Conservation (phyloP, 2,113 vertebrate genomes). For the Erythrocercus mccallii region DNA sequence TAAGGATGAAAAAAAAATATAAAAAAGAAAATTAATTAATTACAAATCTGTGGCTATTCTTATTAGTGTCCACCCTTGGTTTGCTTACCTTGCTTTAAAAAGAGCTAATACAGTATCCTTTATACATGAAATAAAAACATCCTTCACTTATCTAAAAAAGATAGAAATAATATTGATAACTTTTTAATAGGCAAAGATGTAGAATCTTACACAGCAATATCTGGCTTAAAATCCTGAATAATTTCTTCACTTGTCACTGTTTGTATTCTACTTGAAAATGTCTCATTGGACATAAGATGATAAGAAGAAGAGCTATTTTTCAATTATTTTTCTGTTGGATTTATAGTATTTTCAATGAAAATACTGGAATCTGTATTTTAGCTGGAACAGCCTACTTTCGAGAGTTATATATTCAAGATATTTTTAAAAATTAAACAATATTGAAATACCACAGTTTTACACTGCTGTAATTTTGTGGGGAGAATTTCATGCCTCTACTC, state of each 20-base stretch:
- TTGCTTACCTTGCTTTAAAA: neutral
- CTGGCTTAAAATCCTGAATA: conserved; percentile 42
- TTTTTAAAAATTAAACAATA: neutral
- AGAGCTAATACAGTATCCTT: neutral
- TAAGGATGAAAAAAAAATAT: accelerated
- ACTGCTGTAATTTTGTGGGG: neutral
- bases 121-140: neutral
- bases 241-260: conserved; percentile 25
- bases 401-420: neutral
- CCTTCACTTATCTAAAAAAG: neutral
- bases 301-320: neutral
- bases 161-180: neutral
- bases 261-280: conserved; percentile 42
- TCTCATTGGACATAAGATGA: neutral
- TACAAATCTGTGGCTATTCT: neutral
- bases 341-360: neutral
- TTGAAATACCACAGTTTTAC: neutral
- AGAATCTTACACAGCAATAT: neutral
- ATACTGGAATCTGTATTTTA: neutral
- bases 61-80: neutral
- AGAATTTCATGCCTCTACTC: neutral
- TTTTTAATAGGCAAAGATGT: conserved; percentile 45
- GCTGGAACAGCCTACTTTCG: neutral
- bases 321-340: conserved; percentile 22
- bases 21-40: neutral